These are phyloP conservation scores for Pantala flavescens DNA, from an alignment of 1,140 invertebrate genomes.

Conservation along the genomic window DNA sequence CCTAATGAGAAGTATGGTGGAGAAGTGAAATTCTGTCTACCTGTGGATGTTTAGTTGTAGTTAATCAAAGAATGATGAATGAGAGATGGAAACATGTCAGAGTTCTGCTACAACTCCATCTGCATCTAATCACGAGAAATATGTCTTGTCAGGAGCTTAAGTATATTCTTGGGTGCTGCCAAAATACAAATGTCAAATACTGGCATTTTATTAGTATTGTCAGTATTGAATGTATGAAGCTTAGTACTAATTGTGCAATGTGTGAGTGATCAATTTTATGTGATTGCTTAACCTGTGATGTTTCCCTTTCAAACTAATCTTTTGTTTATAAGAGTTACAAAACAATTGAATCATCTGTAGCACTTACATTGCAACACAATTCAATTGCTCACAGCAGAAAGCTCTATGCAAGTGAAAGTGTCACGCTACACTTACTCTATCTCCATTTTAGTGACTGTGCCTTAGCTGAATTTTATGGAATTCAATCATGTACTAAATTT, in stretches of 20 bases:
- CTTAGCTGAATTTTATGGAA: not conserved
- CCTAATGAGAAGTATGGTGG: no score
- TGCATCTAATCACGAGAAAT: no score
- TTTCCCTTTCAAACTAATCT: not conserved
- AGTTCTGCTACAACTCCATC: no score
- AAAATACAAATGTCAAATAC: not conserved
- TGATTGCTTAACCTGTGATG: slow-evolving; percentile 5
- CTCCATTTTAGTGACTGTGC: not conserved
- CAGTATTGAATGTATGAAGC: not conserved
- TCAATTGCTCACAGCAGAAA: no score
- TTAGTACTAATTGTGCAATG: slow-evolving; percentile 6
- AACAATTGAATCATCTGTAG: no score
- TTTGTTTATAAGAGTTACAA: no score
- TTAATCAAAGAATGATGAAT: no score
- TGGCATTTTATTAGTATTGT: not conserved
- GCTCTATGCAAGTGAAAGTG: no score
- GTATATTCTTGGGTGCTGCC: slow-evolving; percentile 4
- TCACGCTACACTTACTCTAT: not conserved
- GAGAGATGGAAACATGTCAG: no score
- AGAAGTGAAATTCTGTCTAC: no score
- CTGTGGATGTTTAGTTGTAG: no score
- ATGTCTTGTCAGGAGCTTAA: not conserved
- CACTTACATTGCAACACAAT: no score
- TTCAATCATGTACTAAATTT: not conserved
- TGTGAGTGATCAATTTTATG: slow-evolving; percentile 1